Base-by-base conservation (phyloP, 2,888 invertebrate genomes). In the Nemotelus nigrinus region DNA sequence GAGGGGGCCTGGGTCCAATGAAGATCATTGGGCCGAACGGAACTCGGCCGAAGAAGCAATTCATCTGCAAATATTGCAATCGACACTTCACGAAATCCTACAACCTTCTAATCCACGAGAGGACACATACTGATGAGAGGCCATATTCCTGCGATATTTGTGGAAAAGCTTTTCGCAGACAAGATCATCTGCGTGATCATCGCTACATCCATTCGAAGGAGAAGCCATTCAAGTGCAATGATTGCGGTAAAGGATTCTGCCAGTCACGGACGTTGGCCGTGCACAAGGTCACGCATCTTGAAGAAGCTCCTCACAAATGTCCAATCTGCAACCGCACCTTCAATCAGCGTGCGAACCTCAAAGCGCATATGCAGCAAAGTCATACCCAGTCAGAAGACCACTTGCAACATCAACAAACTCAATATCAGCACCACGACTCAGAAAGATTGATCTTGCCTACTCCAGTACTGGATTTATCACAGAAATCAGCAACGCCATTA, bases 171-270 rank as follows among this genome's bases (percentile, higher is more conserved):
- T 98, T 98, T 89, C 91, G 98, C 80, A 90, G 98, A 83, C 98
- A 98, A 88, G 98, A 98, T 88, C 96, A 96, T 87, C 90, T 96
- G 80, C 91, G 96, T 88, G 96, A 96, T 85, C 96, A 96, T 89
- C 94, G 95, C 86, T 99, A 98, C 88, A 99, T 98, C 81, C 99
- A 99, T 88, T 96, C 96, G 81, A 98, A 98, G 86, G 97, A 98
- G 88, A 99, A 99, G 87, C 99, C 99, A 0, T 99, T 98, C 89
- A 98, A 97, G 85, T 99, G 99, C 87, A 92, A 91, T 3, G 95
- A 97, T 83, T 99, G 99, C 87, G 97, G 97, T 64, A 99, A 99
- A 88, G 99, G 99, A 3, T 99, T 99, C 88, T 99, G 99, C 86
- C 99, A 99, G 86, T 96, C 96, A 43, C 90, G 99, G 72, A 99